Evolutionary conservation across 2,113 vertebrate species (phyloP).

Genomic region (Talpa occidentalis): DNA sequence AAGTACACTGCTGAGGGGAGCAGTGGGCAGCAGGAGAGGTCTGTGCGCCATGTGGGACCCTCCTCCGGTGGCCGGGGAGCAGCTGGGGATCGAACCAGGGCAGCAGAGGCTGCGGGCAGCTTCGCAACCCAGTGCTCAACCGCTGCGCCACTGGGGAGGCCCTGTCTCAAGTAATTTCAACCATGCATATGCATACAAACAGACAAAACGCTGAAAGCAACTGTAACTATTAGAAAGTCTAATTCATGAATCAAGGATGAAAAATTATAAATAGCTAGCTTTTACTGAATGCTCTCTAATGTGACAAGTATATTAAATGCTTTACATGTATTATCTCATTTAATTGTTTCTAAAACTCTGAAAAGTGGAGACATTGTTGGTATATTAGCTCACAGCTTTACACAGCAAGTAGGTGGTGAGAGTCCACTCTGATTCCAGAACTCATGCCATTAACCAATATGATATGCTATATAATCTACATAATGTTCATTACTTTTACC

Average conservation of each 20-base stretch:
- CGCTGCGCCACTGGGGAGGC: too few relatives aligned
- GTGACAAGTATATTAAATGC: background rate
- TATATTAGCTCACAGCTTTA: background rate
- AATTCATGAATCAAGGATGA: conserved; percentile 5
- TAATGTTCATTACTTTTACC: conserved; percentile 7
- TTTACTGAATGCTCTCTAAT: conserved; percentile 23
- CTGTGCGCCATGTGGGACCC: too few relatives aligned
- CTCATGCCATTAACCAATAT: background rate
- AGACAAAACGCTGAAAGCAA: background rate
- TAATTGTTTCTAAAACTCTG: background rate
- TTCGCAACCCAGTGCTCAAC: too few relatives aligned
- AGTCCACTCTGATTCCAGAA: background rate
- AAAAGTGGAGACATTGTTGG: background rate
- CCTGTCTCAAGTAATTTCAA: conserved; percentile 54
- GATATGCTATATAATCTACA: background rate
- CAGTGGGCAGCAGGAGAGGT: too few relatives aligned
- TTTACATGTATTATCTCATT: conserved; percentile 3
- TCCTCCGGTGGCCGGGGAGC: too few relatives aligned
- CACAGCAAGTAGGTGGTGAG: background rate
- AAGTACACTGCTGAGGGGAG: too few relatives aligned
- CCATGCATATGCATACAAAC: background rate
- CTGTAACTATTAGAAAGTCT: background rate
- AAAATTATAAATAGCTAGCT: conserved; percentile 18
- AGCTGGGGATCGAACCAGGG: too few relatives aligned
- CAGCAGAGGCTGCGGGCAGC: too few relatives aligned